phyloP scores from a whole-genome alignment of 1,140 invertebrate species.

The Drosophila tropicalis region DNA sequence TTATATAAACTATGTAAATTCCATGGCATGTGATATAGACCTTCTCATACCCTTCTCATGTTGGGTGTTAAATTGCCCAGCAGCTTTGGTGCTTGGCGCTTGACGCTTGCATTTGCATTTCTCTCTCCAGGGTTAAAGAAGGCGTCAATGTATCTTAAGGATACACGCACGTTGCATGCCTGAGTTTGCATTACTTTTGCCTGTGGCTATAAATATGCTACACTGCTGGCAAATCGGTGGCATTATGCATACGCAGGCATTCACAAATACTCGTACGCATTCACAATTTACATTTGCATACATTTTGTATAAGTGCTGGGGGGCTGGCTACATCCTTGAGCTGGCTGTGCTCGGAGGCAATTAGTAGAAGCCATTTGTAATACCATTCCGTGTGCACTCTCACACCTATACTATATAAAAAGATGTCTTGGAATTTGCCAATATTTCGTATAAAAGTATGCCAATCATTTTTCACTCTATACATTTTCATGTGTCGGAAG shows the following conservation, averaged over 20 bases:
- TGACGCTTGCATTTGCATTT: conserved; percentile 61
- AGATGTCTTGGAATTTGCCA: background rate
- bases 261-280: background rate
- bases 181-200: conserved; percentile 36
- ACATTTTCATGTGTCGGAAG: background rate
- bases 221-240: conserved; percentile 37
- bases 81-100: conserved; percentile 26
- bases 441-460: background rate
- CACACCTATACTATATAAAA: background rate
- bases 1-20: conserved; percentile 8
- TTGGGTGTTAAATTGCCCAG: conserved; percentile 74
- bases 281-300: background rate
- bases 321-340: conserved; percentile 30
- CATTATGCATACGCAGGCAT: conserved; percentile 46
- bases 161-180: conserved; percentile 43
- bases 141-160: conserved; percentile 62
- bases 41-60: background rate
- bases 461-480: background rate
- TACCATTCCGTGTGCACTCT: conserved; percentile 12
- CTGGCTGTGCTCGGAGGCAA: conserved; percentile 44
- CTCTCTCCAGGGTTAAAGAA: conserved; percentile 34
- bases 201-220: conserved; percentile 6
- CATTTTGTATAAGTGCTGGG: conserved; percentile 36
- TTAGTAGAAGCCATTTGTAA: conserved; percentile 42
- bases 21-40: background rate